phyloP scores from a whole-genome alignment of 2,113 vertebrate genomes.

The Sceloporus undulatus region DNA sequence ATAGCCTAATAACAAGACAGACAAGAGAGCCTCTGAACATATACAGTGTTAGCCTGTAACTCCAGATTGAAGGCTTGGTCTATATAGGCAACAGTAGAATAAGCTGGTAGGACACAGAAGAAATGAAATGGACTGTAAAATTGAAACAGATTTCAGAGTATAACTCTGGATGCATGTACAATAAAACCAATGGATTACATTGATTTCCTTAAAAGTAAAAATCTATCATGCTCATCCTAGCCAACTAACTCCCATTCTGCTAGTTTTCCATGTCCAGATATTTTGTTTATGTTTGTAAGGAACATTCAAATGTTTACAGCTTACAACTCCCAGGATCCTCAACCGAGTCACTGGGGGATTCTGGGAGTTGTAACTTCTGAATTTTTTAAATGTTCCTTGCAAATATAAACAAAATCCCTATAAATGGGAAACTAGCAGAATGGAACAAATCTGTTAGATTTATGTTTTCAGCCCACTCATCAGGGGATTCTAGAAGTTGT shows the following conservation, averaged over 20 bases:
- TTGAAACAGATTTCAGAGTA: background rate
- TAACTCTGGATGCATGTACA: background rate
- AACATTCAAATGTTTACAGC: background rate
- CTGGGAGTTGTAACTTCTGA: background rate
- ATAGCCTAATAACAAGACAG: background rate
- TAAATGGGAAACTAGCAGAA: too few species aligned
- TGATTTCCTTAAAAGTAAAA: background rate
- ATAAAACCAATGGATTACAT: background rate
- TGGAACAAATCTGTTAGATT: too few species aligned
- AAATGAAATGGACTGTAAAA: background rate
- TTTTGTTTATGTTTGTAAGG: background rate
- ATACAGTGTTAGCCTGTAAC: background rate
- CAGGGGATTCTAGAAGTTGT: background rate
- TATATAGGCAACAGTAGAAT: too few species aligned
- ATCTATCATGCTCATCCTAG: background rate
- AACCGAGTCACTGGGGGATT: background rate
- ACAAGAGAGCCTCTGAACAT: background rate
- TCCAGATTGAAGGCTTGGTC: background rate
- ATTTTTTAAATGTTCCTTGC: too few species aligned
- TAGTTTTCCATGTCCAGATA: background rate
- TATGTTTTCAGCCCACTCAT: too few species aligned
- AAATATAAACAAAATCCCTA: too few species aligned
- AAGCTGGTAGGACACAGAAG: background rate
- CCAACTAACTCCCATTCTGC: too few species aligned
- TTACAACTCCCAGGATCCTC: background rate